Base-by-base conservation (phyloP, 2,888 invertebrate genomes). In the Erynnis tages region DNA sequence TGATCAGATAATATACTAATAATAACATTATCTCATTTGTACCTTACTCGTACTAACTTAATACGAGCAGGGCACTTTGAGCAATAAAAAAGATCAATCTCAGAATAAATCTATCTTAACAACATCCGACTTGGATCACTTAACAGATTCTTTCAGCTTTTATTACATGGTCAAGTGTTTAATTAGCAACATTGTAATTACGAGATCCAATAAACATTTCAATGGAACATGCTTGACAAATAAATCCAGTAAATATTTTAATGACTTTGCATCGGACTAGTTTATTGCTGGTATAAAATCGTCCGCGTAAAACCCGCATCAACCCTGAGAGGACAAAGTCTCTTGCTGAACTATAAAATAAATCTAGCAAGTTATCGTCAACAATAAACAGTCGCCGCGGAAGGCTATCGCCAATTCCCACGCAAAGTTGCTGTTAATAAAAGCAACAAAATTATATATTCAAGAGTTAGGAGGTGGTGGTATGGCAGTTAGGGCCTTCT, bases 391-490 rank as follows among this genome's bases (percentile, higher is more conserved):
- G 82, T 80, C 82, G 75, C 82, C 73, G 80, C 84, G 79, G 83
- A 82, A 85, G 84, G 84, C 85, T 82, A 88, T 82, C 85, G 79
- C 73, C 82, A 75, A 87, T 89, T 89, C 88, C 89, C 89, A 89
- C 88, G 89, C 89, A 85, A 88, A 85, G 76, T 84, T 79, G 82
- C 79, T 81, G 84, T 83, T 89, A 89, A 87, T 87, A 87, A 87
- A 87, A 88, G 87, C 89, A 85, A 86, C 88, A 83, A 86, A 88
- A 89, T 89, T 88, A 89, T 89, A 86, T 85, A 89, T 89, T 89
- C 89, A 89, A 88, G 83, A 89, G 85, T 86, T 84, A 81, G 83
- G 79, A 85, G 86, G 87, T 87, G 88, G 88, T 83, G 79, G 82
- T 82, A 75, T 79, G 77, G 84, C 82, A 77, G 85, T 85, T 85